Conservation (phyloP, 1,140 invertebrate species). For the Odontomachus brunneus region DNA sequence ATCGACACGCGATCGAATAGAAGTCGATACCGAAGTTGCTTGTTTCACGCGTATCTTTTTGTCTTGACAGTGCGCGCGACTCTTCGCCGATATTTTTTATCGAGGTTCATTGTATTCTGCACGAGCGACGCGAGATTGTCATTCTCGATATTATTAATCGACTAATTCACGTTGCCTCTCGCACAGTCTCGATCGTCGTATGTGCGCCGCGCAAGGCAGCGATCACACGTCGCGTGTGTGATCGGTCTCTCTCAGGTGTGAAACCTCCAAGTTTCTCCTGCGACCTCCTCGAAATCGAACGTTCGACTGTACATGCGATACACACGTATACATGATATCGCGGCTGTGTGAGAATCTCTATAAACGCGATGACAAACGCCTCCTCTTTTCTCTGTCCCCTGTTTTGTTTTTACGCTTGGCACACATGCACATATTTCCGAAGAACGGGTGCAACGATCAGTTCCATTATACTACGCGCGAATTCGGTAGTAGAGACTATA, state of each 20-base stretch:
- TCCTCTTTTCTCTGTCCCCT: conserved; percentile 34
- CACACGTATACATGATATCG: conserved; percentile 1
- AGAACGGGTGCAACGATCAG: not conserved
- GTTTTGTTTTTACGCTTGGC: not conserved
- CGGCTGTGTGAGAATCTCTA: conserved; percentile 5
- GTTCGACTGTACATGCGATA: not conserved
- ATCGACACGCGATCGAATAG: not conserved
- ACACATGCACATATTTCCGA: not conserved
- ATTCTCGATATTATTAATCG: conserved; percentile 18
- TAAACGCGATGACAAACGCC: not conserved
- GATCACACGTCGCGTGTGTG: not conserved
- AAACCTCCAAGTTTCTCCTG: not conserved
- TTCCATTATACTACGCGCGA: not conserved
- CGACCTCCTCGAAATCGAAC: not conserved
- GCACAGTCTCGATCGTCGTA: conserved; percentile 3
- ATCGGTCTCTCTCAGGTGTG: conserved; percentile 13
- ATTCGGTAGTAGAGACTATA: not conserved
- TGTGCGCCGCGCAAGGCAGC: not conserved
- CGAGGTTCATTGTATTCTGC: conserved; percentile 14
- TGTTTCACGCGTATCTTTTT: not conserved
- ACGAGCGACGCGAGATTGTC: not conserved
- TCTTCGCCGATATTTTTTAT: conserved; percentile 2
- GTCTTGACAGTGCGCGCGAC: not conserved
- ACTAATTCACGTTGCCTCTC: not conserved
- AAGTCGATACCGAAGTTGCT: not conserved